These are phyloP conservation scores for Agapostemon virescens DNA, from an alignment of 2,888 invertebrate species.

Conservation along the genomic window DNA sequence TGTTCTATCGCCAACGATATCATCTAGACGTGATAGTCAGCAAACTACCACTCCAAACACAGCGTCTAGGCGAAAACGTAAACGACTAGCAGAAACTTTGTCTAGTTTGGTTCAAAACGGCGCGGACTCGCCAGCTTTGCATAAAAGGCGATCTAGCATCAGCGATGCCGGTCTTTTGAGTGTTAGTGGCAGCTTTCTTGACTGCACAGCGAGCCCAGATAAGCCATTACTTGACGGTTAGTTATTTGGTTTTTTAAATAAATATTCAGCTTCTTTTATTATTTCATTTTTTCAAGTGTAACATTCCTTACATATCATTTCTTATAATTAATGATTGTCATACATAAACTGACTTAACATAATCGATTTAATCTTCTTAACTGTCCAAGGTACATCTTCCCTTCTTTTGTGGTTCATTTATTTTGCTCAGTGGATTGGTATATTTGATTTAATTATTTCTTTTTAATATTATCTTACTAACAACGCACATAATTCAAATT, in stretches of 20 bases:
- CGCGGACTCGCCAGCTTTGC: conserved; percentile 82
- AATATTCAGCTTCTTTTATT: not conserved
- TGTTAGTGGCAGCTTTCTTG: conserved; percentile 93
- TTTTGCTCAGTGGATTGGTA: conserved; percentile 20
- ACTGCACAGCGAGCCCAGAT: conserved; percentile 92
- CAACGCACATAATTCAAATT: conserved; percentile 34
- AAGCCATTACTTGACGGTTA: conserved; percentile 81
- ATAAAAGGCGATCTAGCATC: conserved; percentile 92
- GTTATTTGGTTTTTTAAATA: conserved; percentile 34
- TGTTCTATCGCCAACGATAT: conserved; percentile 80
- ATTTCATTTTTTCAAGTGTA: not conserved
- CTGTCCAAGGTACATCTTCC: conserved; percentile 63
- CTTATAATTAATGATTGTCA: not conserved
- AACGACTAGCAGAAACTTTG: conserved; percentile 86
- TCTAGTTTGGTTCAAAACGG: conserved; percentile 83
- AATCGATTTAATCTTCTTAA: conserved; percentile 29
- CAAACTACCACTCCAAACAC: conserved; percentile 80
- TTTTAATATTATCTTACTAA: conserved; percentile 43
- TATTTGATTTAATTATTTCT: conserved; percentile 14
- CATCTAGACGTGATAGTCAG: conserved; percentile 83
- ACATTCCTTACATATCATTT: not conserved
- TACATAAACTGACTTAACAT: not conserved
- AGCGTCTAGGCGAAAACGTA: conserved; percentile 88
- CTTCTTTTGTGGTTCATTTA: conserved; percentile 71
- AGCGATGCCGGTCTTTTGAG: conserved; percentile 92